A percentile compares a stretch with the other conserved stretches of the same genome.
Evolutionary conservation across 92 coral and sea anemone species (phyloP).

Genomic region (Muricea muricata): DNA sequence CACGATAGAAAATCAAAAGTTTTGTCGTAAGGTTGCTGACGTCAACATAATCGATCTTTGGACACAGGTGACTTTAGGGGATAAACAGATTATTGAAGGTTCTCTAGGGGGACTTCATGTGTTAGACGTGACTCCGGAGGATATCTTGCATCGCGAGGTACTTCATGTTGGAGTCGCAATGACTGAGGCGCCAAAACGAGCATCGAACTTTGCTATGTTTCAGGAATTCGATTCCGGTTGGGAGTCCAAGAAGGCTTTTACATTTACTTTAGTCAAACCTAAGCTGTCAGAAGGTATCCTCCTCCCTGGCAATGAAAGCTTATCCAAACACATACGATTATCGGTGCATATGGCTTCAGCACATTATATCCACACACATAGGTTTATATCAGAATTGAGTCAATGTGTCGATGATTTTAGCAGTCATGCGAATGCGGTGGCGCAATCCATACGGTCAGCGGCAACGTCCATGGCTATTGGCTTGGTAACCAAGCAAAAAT

Average conservation of each 20-base stretch:
- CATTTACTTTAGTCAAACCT: constrained; percentile 82
- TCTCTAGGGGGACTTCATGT: constrained; percentile 93
- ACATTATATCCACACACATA: constrained; percentile 87
- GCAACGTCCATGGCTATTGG: constrained; percentile 97
- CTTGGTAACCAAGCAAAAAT: constrained; percentile 91
- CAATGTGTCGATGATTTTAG: constrained; percentile 93
- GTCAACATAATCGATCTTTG: constrained; percentile 80
- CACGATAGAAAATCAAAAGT: constrained; percentile 56
- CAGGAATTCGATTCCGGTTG: constrained; percentile 72
- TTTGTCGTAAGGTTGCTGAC: constrained; percentile 92
- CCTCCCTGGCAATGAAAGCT: constrained; percentile 63
- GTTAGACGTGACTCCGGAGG: constrained; percentile 95
- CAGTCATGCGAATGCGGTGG: constrained; percentile 85
- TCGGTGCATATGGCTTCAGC: constrained; percentile 89
- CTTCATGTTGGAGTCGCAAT: constrained; percentile 79
- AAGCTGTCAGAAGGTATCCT: not conserved
- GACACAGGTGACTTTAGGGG: constrained; percentile 79
- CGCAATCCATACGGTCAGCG: constrained; percentile 90
- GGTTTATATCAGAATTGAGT: constrained; percentile 88
- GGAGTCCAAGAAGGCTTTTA: constrained; percentile 80
- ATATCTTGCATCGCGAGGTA: constrained; percentile 78
- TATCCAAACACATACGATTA: constrained; percentile 80
- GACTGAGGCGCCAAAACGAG: constrained; percentile 44
- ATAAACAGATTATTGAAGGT: constrained; percentile 82
- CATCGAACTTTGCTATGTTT: not conserved